Evolutionary conservation across 92 coral and sea anemone genomes (phyloP).

Genomic region (Anthopleura xanthogrammica): DNA sequence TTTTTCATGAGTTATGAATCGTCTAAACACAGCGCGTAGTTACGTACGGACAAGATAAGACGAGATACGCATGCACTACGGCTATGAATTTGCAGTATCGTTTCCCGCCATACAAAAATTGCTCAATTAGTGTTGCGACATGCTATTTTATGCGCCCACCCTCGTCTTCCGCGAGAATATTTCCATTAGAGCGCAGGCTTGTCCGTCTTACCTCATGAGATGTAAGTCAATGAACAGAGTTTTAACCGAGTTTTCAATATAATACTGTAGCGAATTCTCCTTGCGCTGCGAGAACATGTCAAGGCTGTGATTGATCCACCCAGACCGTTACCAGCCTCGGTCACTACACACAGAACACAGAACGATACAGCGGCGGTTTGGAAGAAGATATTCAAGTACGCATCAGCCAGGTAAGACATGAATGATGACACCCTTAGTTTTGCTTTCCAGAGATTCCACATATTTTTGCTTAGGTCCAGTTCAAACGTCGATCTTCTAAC

Average conservation of each 20-base stretch:
- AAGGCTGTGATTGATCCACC: constrained; percentile 92
- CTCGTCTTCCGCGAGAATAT: background rate
- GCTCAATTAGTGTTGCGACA: too few relatives aligned
- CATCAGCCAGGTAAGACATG: constrained; percentile 67
- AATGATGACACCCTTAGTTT: background rate
- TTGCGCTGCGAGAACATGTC: constrained; percentile 82
- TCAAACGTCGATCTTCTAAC: too few relatives aligned
- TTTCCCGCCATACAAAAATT: too few relatives aligned
- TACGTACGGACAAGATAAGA: too few relatives aligned
- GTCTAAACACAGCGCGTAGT: too few relatives aligned
- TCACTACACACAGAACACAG: constrained; percentile 88
- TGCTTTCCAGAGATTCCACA: background rate
- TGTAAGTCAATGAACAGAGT: background rate
- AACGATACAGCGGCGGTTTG: constrained; percentile 94
- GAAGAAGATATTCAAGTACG: constrained; percentile 90
- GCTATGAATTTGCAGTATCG: too few relatives aligned
- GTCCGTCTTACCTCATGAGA: background rate
- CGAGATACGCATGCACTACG: too few relatives aligned
- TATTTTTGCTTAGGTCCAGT: too few relatives aligned
- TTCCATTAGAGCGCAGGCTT: too few relatives aligned
- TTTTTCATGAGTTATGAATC: too few relatives aligned
- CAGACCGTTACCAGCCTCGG: constrained; percentile 77
- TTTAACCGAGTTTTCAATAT: too few relatives aligned
- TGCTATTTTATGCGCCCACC: background rate
- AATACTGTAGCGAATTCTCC: constrained; percentile 67